Base-by-base conservation (phyloP, 2,888 invertebrate species). In the Enchytraeus crypticus region DNA sequence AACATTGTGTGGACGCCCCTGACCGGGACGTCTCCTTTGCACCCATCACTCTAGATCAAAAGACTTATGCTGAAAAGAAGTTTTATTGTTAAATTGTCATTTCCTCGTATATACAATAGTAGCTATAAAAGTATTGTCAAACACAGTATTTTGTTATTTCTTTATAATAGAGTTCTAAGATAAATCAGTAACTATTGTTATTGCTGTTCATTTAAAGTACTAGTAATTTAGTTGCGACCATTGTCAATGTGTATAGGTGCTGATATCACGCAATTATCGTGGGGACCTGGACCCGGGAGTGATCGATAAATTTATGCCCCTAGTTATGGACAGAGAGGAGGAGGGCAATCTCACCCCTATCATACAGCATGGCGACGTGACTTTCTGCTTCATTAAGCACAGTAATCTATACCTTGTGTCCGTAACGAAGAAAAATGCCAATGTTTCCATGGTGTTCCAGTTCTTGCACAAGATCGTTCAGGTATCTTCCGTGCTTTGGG, bases 251-350 rank as follows among this genome's bases (percentile, higher is more conserved):
- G 60, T 71, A 5, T 70, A 85, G 85, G 92, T 96, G 73, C 84
- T 97, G 73, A 93, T 97, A 77, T 95, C 95, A 54, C 86, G 96
- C 61, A 97, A 95, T 79, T 98, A 98, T 80, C 86, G 97, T 27
- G 97, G 97, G 5, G 96, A 97, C 82, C 91, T 96, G 64, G 97
- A 98, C 78, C 86, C 92, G 83, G 87, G 89, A 3, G 88, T 91
- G 27, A 95, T 97, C 69, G 97, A 98, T 75, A 96, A 96, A 79
- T 98, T 98, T 76, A 95, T 97, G 92, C 91, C 95, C 0, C 82
- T 95, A 58, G 82, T 96, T 46, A 92, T 96, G 90, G 97, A 98
- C 71, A 89, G 90, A 70, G 97, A 97, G 75, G 97, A 98, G 75
- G 96, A 97, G 77, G 92, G 93, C 47, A 85, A 88, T 74, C 82